Percentiles rank a stretch among this genome's conserved stretches.
Evolutionary conservation across 2,113 vertebrate genomes (phyloP).

Genomic region (Cyprinus carpio): DNA sequence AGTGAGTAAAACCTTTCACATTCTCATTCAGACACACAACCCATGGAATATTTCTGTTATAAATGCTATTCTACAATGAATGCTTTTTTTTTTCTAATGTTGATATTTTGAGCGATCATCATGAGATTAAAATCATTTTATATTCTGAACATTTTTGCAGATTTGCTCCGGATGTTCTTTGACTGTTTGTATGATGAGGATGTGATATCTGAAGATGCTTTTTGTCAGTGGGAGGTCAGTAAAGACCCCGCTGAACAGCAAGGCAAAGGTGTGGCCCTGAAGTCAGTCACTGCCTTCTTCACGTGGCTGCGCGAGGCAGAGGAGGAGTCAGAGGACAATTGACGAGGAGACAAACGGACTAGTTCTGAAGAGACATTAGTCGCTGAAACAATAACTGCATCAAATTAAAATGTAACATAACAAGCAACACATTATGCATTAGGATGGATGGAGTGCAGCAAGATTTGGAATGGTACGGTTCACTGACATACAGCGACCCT

Average conservation of each 20-base stretch:
- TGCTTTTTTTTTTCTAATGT: not conserved
- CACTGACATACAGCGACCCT: conserved; percentile 72
- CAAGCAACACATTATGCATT: conserved; percentile 71
- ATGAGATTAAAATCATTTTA: not conserved
- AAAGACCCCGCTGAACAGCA: conserved; percentile 93
- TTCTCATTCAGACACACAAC: not conserved
- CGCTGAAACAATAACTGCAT: conserved; percentile 74
- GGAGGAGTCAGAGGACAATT: conserved; percentile 98
- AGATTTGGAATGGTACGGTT: conserved; percentile 81
- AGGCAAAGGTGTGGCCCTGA: conserved; percentile 95
- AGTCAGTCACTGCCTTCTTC: conserved; percentile 96
- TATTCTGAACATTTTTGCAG: conserved; percentile 63
- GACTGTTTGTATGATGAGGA: conserved; percentile 98
- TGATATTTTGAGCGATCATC: not conserved
- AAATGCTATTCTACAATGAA: too few relatives aligned
- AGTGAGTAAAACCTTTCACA: conserved; percentile 81
- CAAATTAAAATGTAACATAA: conserved; percentile 66
- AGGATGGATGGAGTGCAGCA: conserved; percentile 73
- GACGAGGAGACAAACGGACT: conserved; percentile 76
- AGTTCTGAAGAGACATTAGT: conserved; percentile 84
- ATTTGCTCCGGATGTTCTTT: conserved; percentile 97
- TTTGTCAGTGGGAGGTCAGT: conserved; percentile 97
- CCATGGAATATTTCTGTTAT: not conserved
- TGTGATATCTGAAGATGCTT: conserved; percentile 97
- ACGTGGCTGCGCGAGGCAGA: conserved; percentile 97